Conservation (phyloP, 1,140 invertebrate genomes). For the Ceratina australensis region DNA sequence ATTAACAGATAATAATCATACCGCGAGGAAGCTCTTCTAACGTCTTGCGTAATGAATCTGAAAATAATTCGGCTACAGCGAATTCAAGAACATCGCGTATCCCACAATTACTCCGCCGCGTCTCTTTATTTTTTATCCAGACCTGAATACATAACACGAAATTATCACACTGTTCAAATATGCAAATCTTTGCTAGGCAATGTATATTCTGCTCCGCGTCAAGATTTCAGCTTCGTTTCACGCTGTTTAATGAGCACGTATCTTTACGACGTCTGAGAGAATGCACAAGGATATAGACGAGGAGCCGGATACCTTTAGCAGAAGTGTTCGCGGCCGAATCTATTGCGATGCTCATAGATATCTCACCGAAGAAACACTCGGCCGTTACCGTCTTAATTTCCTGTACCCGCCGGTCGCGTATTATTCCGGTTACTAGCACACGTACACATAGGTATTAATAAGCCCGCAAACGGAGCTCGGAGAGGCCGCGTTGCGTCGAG, state of each 20-base stretch:
- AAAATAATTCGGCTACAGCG: background rate
- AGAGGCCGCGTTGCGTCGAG: constrained; percentile 35
- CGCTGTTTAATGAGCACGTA: constrained; percentile 28
- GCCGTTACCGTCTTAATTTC: background rate
- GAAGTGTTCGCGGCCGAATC: background rate
- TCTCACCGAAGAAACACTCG: background rate
- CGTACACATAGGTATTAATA: constrained; percentile 16
- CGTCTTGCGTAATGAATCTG: background rate
- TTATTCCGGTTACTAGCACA: background rate
- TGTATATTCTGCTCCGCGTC: background rate
- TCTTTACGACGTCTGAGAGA: constrained; percentile 13
- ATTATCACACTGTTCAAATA: background rate
- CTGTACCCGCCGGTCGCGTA: background rate
- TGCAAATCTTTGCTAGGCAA: background rate
- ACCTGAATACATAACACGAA: background rate
- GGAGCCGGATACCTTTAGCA: background rate
- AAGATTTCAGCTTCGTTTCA: constrained; percentile 10
- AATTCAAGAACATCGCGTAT: background rate
- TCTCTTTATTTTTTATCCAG: background rate
- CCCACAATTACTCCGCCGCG: background rate
- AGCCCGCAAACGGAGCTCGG: constrained; percentile 13
- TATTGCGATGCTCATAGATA: background rate
- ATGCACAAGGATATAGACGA: background rate
- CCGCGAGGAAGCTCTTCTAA: background rate
- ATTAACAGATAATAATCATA: background rate